Evolutionary conservation across 2,888 invertebrate genomes (phyloP).

Genomic region (Drosophila differens): DNA sequence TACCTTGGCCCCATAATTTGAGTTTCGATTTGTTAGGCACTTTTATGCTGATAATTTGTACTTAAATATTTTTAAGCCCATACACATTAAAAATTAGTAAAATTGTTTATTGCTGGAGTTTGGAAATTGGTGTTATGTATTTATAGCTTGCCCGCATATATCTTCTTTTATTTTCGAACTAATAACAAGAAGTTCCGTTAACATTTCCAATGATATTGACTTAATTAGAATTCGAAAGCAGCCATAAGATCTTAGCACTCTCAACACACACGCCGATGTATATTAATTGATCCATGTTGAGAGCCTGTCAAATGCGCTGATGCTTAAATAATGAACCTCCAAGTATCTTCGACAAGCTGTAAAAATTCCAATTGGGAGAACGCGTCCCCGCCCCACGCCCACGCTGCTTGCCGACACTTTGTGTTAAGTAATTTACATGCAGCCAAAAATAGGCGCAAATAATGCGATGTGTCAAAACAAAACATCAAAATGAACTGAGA

Average conservation of each 20-base stretch:
- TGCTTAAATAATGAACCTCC: slow-evolving; percentile 59
- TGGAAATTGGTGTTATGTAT: slow-evolving; percentile 20
- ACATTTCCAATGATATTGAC: slow-evolving; percentile 29
- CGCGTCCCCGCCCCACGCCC: not conserved
- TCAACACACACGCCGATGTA: slow-evolving; percentile 61
- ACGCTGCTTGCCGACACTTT: slow-evolving; percentile 10
- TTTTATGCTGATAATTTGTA: not conserved
- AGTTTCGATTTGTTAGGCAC: not conserved
- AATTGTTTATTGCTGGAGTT: not conserved
- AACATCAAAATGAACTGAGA: slow-evolving; percentile 69
- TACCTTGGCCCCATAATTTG: not conserved
- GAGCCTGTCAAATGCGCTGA: slow-evolving; percentile 72
- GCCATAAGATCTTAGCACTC: slow-evolving; percentile 64
- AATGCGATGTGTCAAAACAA: slow-evolving; percentile 77
- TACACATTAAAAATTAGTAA: not conserved
- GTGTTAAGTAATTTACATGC: slow-evolving; percentile 68
- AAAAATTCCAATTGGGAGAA: slow-evolving; percentile 64
- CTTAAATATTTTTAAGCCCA: not conserved
- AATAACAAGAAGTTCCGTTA: slow-evolving; percentile 35
- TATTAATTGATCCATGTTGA: slow-evolving; percentile 77
- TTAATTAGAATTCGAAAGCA: slow-evolving; percentile 67
- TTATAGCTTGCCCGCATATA: slow-evolving; percentile 37
- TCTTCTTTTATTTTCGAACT: slow-evolving; percentile 40
- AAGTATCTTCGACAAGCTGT: slow-evolving; percentile 38
- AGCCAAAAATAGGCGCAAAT: slow-evolving; percentile 71